Evolutionary conservation across 2,113 vertebrate genomes (phyloP), one percentile per base, ranked within the genome.

Genomic region (Pachyramphus minor): DNA sequence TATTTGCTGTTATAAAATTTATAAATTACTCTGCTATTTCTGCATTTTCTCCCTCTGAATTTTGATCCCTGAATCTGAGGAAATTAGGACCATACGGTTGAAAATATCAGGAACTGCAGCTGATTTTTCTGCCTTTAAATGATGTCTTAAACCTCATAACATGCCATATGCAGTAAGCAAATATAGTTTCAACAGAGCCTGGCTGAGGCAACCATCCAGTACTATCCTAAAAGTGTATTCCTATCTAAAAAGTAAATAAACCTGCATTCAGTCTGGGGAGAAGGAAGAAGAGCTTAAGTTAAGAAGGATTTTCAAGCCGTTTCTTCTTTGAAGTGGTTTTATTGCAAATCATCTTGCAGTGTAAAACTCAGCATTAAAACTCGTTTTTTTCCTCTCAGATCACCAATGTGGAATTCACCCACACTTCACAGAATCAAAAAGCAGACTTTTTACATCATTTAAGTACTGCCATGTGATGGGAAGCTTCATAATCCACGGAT

Each of bases 271-370:
- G 47, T 74, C 50, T 71, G 37, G 14, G 25, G 20, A 66, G n/a
- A 91, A 64, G 71, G 76, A 92, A 69, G 59, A 87, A 74, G 45
- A 90, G 88, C 67, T 93, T 69, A 90, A 85, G 62, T 93, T 85
- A 91, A 90, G 83, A 80, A 53, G 90, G 53, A 62, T 87, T 93
- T 94, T 37, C 90, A 93, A 91, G 55, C 67, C 45, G 50, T 87
- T 91, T 60, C 58, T 55, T 95, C 89, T 95, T 86, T 93, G 87
- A 95, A 96, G 87, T 53, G 35, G 35, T 72, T 82, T 92, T 78
- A 67, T 35, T 87, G 49, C 24, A 76, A 93, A 94, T 69, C 66
- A 79, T 68, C 74, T 89, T 74, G 52, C 5, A 9, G 60, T 31
- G 74, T 89, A 87, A 87, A 97, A 67, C 45, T 47, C 80, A 39